These are phyloP conservation scores for Alouatta palliata DNA, from an alignment of 2,113 vertebrate species.

Conservation along the genomic window DNA sequence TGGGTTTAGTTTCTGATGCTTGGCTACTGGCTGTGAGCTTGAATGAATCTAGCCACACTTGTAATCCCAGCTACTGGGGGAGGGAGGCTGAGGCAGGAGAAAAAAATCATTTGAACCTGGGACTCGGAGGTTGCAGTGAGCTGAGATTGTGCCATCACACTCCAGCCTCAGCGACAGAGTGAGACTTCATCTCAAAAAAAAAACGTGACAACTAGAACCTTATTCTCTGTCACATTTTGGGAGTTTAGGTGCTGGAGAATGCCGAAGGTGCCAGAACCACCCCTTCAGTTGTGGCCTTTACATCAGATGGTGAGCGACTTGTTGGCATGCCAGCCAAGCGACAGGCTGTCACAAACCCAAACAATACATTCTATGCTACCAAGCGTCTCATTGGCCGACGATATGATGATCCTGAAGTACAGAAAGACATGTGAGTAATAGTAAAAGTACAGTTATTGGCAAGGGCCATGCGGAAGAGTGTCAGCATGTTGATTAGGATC, in stretches of 20 bases:
- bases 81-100: too few relatives aligned
- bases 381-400: conserved; percentile 97
- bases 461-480: background rate
- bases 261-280: conserved; percentile 97
- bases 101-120: too few relatives aligned
- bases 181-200: too few relatives aligned
- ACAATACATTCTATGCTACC: conserved; percentile 98
- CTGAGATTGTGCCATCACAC: too few relatives aligned
- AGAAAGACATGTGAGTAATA: conserved; percentile 95
- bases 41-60: conserved; percentile 83
- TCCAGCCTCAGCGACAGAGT: too few relatives aligned
- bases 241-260: conserved; percentile 94
- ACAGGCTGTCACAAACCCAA: conserved; percentile 96
- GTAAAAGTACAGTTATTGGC: background rate
- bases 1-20: conserved; percentile 94
- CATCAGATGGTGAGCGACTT: conserved; percentile 92
- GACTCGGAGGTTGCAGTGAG: too few relatives aligned
- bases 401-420: conserved; percentile 95
- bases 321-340: conserved; percentile 98
- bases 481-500: background rate
- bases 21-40: conserved; percentile 91
- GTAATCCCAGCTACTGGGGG: too few relatives aligned
- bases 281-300: conserved; percentile 96
- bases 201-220: background rate
- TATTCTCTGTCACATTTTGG: conserved; percentile 16